Percentiles rank a stretch among this genome's conserved stretches.
phyloP scores from a whole-genome alignment of 2,888 invertebrate genomes.

The Andrena flavipes region DNA sequence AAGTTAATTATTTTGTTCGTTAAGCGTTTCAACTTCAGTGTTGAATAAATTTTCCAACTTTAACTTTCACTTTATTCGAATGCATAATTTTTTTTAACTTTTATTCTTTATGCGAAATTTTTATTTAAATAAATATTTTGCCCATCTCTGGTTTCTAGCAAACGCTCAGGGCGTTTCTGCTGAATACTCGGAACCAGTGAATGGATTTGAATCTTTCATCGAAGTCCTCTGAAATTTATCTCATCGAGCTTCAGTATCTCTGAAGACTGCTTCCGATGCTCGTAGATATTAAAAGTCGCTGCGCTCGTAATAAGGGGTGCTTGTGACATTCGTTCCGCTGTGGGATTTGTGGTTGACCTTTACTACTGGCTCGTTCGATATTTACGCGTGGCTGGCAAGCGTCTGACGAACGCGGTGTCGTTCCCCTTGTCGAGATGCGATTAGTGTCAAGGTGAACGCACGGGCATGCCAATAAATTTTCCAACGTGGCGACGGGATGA shows the following conservation, averaged over 20 bases:
- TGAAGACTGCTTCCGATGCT: too few species aligned
- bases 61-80: too few species aligned
- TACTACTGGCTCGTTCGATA: constrained; percentile 11
- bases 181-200: not conserved
- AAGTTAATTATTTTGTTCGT: too few species aligned
- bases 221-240: too few species aligned
- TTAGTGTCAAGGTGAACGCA: constrained; percentile 47
- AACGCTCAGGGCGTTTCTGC: not conserved
- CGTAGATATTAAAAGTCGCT: not conserved
- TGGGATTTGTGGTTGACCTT: constrained; percentile 1
- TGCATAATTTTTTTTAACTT: too few species aligned
- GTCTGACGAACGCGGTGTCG: constrained; percentile 5
- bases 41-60: too few species aligned
- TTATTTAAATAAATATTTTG: too few species aligned
- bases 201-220: too few species aligned
- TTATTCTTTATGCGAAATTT: too few species aligned
- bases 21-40: too few species aligned
- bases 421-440: constrained; percentile 17
- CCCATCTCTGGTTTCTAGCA: too few species aligned
- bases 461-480: constrained; percentile 40
- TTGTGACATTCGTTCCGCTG: not conserved
- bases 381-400: not conserved
- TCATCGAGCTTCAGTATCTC: too few species aligned
- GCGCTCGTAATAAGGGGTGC: not conserved
- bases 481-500: constrained; percentile 19